A percentile compares a stretch with the other conserved stretches of the same genome.
Conservation (phyloP, 64 coral and sea anemone genomes). For the Platygyra sinensis region DNA sequence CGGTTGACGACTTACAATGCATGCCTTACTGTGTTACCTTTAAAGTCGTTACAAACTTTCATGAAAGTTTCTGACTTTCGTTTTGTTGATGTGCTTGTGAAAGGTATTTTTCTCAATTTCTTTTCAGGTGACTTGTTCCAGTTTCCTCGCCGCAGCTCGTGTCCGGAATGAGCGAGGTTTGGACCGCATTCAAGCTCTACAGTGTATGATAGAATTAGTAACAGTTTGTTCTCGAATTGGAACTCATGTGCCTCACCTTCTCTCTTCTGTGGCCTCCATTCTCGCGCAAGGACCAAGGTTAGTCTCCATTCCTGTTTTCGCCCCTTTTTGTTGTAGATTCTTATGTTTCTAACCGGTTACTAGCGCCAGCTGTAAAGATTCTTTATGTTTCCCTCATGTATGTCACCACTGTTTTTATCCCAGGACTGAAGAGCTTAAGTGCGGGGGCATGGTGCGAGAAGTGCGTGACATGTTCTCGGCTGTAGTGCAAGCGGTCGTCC, state of each 20-base stretch:
- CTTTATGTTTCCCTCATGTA: no score
- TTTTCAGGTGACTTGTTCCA: constrained; percentile 71
- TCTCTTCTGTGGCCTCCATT: constrained; percentile 78
- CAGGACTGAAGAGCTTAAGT: constrained; percentile 90
- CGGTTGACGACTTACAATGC: no score
- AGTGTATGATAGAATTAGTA: constrained; percentile 81
- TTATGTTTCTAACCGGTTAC: no score
- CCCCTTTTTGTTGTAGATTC: no score
- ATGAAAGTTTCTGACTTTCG: no score
- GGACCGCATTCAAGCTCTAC: constrained; percentile 74
- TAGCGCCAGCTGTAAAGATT: no score
- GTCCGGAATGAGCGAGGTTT: constrained; percentile 82
- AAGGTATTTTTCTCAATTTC: not conserved
- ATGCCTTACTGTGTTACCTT: no score
- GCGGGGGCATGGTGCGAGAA: constrained; percentile 81
- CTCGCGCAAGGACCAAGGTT: constrained; percentile 87
- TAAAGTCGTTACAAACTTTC: no score
- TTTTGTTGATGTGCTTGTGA: no score
- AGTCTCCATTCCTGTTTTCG: not conserved
- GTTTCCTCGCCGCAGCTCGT: constrained; percentile 84
- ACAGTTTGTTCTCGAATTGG: constrained; percentile 53
- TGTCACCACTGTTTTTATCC: not conserved
- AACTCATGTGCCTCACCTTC: constrained; percentile 62
- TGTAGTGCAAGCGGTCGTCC: constrained; percentile 72
- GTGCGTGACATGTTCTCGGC: constrained; percentile 87